Conservation (phyloP, 2,797 vertebrate species). For the Iguana delicatissima region DNA sequence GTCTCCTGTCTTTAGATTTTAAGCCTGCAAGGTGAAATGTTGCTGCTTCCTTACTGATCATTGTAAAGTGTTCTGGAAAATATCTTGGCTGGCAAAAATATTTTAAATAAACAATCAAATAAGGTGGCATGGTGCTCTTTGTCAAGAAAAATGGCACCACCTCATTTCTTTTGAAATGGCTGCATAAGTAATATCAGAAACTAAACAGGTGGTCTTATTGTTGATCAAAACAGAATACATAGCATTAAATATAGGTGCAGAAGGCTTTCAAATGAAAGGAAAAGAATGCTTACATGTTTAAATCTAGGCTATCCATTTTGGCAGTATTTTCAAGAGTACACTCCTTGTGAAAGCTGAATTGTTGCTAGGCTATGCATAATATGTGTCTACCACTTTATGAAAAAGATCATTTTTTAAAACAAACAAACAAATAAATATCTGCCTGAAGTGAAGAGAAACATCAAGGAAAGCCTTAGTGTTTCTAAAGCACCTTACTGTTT, state of each 20-base stretch:
- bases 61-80: background rate
- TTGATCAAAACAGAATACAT: constrained; percentile 7
- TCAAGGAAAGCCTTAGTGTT: constrained; percentile 31
- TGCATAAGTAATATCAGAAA: constrained; percentile 19
- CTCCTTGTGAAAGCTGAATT: constrained; percentile 46
- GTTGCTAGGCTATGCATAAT: constrained; percentile 42
- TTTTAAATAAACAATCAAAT: background rate
- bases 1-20: background rate
- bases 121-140: background rate
- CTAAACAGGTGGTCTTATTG: accelerated
- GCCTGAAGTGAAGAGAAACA: constrained; percentile 59
- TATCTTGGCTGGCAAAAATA: background rate
- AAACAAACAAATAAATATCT: background rate
- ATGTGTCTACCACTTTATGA: constrained; percentile 16
- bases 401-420: background rate
- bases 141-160: background rate
- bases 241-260: background rate
- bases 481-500: constrained; percentile 65
- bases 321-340: constrained; percentile 5
- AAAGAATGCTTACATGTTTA: constrained; percentile 42
- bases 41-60: background rate
- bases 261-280: constrained; percentile 46
- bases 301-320: constrained; percentile 47
- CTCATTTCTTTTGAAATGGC: constrained; percentile 13
- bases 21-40: background rate